Evolutionary conservation across 2,888 invertebrate species (phyloP).

Genomic region (Glaucopsyche alexis): DNA sequence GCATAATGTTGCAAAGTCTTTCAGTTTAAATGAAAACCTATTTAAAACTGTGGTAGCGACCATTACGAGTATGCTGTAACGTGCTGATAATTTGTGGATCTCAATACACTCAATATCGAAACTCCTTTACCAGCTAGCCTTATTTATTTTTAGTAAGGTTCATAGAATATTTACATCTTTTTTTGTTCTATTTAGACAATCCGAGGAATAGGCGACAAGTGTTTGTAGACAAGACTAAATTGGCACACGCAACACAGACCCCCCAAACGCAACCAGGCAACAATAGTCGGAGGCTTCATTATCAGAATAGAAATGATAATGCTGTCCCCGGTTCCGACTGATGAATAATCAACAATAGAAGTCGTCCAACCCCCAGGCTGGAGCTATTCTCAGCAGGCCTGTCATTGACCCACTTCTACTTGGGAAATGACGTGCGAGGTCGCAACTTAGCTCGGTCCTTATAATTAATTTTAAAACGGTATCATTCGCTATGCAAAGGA

Average conservation of each 20-base stretch:
- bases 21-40: conserved; percentile 4
- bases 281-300: conserved; percentile 31
- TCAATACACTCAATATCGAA: too few relatives aligned
- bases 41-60: not conserved
- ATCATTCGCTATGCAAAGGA: conserved; percentile 41
- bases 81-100: too few relatives aligned
- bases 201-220: not conserved
- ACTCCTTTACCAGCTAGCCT: too few relatives aligned
- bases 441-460: conserved; percentile 57
- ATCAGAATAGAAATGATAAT: conserved; percentile 42
- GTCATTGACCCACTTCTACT: conserved; percentile 74
- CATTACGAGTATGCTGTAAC: too few relatives aligned
- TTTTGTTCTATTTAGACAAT: conserved; percentile 1
- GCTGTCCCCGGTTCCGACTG: conserved; percentile 41
- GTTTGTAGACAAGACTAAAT: not conserved
- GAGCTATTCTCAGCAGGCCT: conserved; percentile 70
- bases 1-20: conserved; percentile 10
- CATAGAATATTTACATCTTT: conserved; percentile 12
- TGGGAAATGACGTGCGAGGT: conserved; percentile 42
- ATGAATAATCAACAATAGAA: conserved; percentile 62
- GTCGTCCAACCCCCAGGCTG: conserved; percentile 66
- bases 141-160: not conserved
- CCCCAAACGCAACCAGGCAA: conserved; percentile 23
- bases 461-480: conserved; percentile 69
- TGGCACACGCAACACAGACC: conserved; percentile 7